Evolutionary conservation across 2,888 invertebrate species (phyloP), one percentile per base, ranked within the genome.

Genomic region (Erynnis tages): DNA sequence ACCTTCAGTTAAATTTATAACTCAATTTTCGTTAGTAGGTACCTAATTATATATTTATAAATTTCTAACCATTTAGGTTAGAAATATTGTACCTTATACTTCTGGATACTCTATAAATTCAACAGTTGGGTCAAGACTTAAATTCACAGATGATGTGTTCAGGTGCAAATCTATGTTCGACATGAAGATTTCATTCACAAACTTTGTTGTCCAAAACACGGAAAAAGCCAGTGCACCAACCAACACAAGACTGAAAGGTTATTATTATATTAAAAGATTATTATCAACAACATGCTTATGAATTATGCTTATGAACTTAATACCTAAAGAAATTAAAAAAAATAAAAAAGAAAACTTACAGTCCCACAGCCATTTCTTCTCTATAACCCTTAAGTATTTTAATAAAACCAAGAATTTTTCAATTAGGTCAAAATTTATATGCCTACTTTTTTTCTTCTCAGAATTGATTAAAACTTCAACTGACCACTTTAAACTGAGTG

Each of bases 121-220:
- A 13, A 43, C 53, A 19, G 29, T 30, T 29, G 54, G 54, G 7
- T 40, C 13, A 50, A 50, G 8, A 5, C 53, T 44, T 34, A 37
- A 32, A 40, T 55, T 59, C 2, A 11, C 19, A 16, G 37, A 13
- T 8, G 58, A 8, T 8, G 23, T 10, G 14, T 32, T 56, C 4
- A 47, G 19, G 21, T 41, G 14, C 16, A 10, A 2, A 16, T 21
- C 10, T 23, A 11, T 30, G 34, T 53, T 57, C 21, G 46, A 14
- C 11, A 27, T 21, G 44, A 67, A 70, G 1, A 79, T 53, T 57
- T 73, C 69, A 11, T 48, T 52, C 7, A 76, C 17, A 41, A 76
- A 73, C 37, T 74, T 79, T 21, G 64, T 59, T 1, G 78, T 73
- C 80, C 80, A 80, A 62, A 78, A 79, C 25, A 68, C 54, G 41